Percentiles rank a stretch among this genome's conserved stretches.
Conservation (phyloP, 2,113 vertebrate species). For the Panurus biarmicus region DNA sequence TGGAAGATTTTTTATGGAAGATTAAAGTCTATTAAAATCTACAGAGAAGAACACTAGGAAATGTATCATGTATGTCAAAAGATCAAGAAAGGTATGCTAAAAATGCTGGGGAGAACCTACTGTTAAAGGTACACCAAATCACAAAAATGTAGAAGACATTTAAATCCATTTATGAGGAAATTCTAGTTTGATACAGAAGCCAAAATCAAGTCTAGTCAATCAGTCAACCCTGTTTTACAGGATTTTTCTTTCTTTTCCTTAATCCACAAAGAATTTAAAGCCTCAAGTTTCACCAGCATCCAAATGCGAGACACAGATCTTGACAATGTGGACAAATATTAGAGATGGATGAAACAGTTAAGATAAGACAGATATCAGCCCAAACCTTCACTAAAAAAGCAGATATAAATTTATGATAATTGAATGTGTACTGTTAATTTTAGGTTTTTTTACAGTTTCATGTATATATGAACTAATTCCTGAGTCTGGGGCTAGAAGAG, state of each 20-base stretch:
- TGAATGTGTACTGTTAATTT: neutral
- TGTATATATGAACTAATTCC: neutral
- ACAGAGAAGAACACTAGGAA: neutral
- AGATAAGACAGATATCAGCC: neutral
- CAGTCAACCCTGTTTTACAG: neutral
- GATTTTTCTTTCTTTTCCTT: neutral
- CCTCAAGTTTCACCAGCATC: neutral
- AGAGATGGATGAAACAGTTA: neutral
- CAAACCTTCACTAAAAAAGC: neutral
- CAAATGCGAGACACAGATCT: conserved; percentile 18
- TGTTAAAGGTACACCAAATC: neutral
- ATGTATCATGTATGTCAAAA: neutral
- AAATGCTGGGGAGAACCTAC: neutral
- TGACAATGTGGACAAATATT: neutral
- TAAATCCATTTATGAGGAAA: neutral
- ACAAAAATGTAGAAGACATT: neutral
- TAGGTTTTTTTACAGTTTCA: neutral
- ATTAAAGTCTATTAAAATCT: neutral
- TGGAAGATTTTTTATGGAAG: neutral
- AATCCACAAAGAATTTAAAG: neutral
- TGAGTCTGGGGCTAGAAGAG: neutral
- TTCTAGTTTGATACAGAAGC: neutral
- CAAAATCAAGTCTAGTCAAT: conserved; percentile 26
- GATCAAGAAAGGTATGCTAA: neutral
- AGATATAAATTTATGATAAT: neutral